These are phyloP conservation scores for Turnix velox DNA, from an alignment of 2,113 vertebrate genomes.

Conservation along the genomic window DNA sequence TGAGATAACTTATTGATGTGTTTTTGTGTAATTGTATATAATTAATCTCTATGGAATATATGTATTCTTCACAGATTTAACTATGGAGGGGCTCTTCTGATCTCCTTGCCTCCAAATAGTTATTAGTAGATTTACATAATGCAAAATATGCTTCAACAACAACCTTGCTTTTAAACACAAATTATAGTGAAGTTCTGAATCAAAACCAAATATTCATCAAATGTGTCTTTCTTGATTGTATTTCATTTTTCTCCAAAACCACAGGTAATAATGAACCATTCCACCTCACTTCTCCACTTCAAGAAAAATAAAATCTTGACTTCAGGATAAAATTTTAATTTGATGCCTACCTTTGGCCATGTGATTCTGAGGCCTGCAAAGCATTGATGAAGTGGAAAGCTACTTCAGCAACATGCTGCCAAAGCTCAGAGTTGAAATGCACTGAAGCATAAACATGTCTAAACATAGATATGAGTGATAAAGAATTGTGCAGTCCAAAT, in stretches of 20 bases:
- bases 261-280: background rate
- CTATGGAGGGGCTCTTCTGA: background rate
- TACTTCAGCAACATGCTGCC: background rate
- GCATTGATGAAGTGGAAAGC: background rate
- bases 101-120: background rate
- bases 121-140: background rate
- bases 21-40: background rate
- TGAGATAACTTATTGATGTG: background rate
- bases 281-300: background rate
- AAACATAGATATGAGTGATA: background rate
- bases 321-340: background rate
- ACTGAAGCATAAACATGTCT: rapidly evolving
- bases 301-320: background rate
- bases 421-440: background rate
- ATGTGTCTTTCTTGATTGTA: background rate
- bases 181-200: background rate
- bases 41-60: too few species aligned
- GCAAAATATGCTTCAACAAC: background rate
- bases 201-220: background rate
- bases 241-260: background rate
- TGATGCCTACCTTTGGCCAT: rapidly evolving
- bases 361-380: background rate
- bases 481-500: background rate
- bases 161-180: background rate
- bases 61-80: background rate